Conservation (phyloP, 2,888 invertebrate genomes). For the Harpagoxenus sublaevis region DNA sequence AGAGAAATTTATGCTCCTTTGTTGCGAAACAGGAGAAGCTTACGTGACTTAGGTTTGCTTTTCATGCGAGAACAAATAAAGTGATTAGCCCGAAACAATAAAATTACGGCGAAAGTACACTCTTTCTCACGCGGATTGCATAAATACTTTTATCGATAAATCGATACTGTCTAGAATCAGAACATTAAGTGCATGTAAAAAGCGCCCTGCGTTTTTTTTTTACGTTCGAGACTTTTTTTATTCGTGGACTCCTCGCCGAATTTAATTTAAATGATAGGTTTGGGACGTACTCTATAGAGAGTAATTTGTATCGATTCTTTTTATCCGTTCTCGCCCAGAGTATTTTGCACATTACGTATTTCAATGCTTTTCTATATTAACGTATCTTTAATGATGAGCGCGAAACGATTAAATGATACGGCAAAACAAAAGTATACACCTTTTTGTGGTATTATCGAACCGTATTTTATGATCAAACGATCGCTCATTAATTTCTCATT, state of each 20-base stretch:
- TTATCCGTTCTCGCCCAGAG: neutral
- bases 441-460: constrained; percentile 8
- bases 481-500: constrained; percentile 27
- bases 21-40: neutral
- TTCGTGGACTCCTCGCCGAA: neutral
- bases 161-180: constrained; percentile 1
- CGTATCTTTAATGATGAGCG: neutral
- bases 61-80: neutral
- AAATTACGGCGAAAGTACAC: neutral
- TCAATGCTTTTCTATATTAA: neutral
- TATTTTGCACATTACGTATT: neutral
- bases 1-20: too few relatives aligned
- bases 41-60: neutral
- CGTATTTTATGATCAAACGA: neutral
- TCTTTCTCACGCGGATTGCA: neutral
- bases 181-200: neutral
- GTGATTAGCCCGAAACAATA: neutral
- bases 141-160: constrained; percentile 19
- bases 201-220: neutral
- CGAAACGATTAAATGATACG: constrained; percentile 21
- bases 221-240: neutral
- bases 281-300: neutral
- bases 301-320: constrained; percentile 5
- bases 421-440: neutral
- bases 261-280: constrained; percentile 8